Base-by-base conservation (phyloP, 2,113 vertebrate genomes). In the Ammodytes dubius region DNA sequence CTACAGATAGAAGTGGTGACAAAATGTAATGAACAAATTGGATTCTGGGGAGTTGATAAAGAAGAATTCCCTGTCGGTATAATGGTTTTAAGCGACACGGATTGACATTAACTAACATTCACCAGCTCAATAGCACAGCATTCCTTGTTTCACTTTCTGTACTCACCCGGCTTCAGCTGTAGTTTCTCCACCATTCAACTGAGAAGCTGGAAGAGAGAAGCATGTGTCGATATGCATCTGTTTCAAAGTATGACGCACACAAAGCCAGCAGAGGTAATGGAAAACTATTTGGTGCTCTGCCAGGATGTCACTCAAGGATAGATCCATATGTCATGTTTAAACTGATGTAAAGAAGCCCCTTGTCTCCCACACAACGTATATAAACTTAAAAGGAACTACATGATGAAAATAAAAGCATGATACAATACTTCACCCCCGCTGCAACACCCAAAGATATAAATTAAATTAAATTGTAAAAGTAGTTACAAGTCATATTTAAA, bases 121-220 rank as follows among this genome's bases (percentile, higher is more conserved):
- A 45, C 19, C 27, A n/a, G 50, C 42, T 45, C 7, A 74, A 45
- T 17, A 39, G n/a, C 11, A 53, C 3, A 6, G 8, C 42, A 46
- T 56, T 60, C 42, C 6, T 46, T 0, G 2, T 52, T 12, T 60
- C 37, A 27, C 27, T 54, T 43, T 10, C 35, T 46, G 19, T 54
- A 83, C 95, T 94, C 84, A 96, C 95, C 89, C 83, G 67, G 70
- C n/a, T 69, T 53, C 64, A 74, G 65, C 42, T 49, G 50, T 49
- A 53, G 58, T 53, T 7, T 82, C 77, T 63, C 64, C 87, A 52
- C 0, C 40, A 56, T 83, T 77, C 56, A 94, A 64, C 40, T 57
- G 69, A 63, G 81, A 90, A 17, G 94, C 93, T 95, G 87, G 70
- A 88, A 89, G 3, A 47, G 57, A 59, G 8, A 53, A 39, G 5